Evolutionary conservation across 2,797 vertebrate genomes (phyloP).

Genomic region (Cercopithecus hamlyni): DNA sequence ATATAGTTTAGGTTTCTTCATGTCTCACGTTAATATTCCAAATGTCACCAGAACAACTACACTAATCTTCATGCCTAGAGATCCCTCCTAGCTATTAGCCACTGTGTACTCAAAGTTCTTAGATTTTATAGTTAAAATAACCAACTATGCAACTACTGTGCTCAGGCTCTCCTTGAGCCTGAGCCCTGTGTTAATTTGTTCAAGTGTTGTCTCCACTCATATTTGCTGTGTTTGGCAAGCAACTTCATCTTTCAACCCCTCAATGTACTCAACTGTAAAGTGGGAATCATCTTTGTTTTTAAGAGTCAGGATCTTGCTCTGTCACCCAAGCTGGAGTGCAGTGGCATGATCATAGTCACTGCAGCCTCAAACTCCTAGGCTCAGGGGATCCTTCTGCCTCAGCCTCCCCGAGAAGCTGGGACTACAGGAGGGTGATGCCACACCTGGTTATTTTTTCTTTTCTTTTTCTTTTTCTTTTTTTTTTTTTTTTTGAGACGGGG

Average conservation of each 20-base stretch:
- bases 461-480: no score
- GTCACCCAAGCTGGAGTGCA: neutral
- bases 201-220: neutral
- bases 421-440: neutral
- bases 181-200: neutral
- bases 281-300: neutral
- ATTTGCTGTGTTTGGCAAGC: no score
- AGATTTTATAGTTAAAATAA: neutral
- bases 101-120: fast-evolving
- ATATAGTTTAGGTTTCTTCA: neutral
- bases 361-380: neutral
- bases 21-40: neutral
- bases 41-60: neutral
- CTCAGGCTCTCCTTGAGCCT: neutral
- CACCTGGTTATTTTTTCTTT: no score
- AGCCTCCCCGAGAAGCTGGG: neutral
- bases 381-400: neutral
- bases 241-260: neutral
- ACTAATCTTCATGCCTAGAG: neutral
- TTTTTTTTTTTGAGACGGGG: no score
- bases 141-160: fast-evolving
- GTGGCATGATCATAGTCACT: neutral
- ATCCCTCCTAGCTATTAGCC: neutral
- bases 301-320: neutral
- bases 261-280: neutral